Evolutionary conservation across 35 echinoderm and acorn worm genomes (phyloP).

Genomic region (Ophioderma brevispina): DNA sequence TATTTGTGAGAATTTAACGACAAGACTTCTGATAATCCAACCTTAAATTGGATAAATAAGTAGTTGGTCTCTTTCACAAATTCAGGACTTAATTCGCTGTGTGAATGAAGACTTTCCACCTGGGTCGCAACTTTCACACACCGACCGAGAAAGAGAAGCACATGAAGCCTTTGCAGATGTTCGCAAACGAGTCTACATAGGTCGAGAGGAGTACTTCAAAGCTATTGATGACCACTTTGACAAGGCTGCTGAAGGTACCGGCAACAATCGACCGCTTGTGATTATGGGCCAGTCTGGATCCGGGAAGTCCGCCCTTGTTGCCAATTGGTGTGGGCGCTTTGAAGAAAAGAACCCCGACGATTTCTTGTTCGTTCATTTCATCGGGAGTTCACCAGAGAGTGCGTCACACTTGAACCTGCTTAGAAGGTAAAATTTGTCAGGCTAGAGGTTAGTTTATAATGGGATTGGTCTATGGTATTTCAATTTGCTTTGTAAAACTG

Average conservation of each 20-base stretch:
- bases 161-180: slow-evolving; percentile 83
- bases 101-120: slow-evolving; percentile 88
- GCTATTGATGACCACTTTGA: slow-evolving; percentile 60
- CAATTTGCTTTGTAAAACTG: too few relatives aligned
- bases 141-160: slow-evolving; percentile 74
- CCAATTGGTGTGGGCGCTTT: slow-evolving; percentile 81
- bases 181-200: slow-evolving; percentile 80
- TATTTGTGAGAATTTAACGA: neutral
- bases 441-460: too few relatives aligned
- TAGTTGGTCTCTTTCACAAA: neutral
- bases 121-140: slow-evolving; percentile 68
- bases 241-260: neutral
- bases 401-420: slow-evolving; percentile 78
- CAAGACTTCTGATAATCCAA: neutral
- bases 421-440: too few relatives aligned
- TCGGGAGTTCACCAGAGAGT: slow-evolving; percentile 89
- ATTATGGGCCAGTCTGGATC: slow-evolving; percentile 84
- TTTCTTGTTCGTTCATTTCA: slow-evolving; percentile 90
- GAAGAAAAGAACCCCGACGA: slow-evolving; percentile 67
- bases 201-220: slow-evolving; percentile 76
- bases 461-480: too few relatives aligned
- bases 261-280: slow-evolving; percentile 39
- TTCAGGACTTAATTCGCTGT: slow-evolving; percentile 66
- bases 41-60: neutral
- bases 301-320: slow-evolving; percentile 87